A percentile compares a stretch with the other conserved stretches of the same genome.
Evolutionary conservation across 2,888 invertebrate genomes (phyloP).

Genomic region (Drosophila paracracens): DNA sequence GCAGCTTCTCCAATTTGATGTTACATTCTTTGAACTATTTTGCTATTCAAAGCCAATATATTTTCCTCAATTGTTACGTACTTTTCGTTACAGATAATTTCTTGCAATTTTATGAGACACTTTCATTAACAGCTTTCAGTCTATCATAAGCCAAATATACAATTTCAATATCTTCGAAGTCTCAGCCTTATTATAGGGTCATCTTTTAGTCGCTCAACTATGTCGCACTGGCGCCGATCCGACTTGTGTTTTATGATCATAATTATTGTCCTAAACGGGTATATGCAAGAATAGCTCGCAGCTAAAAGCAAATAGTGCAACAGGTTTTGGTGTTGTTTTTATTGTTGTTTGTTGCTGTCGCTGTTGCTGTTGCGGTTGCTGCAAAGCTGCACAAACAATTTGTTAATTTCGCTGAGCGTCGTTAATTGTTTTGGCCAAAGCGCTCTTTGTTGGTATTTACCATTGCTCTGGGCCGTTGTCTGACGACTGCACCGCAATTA

Average conservation of each 20-base stretch:
- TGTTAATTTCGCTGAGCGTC: conserved; percentile 63
- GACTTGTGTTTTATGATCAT: conserved; percentile 16
- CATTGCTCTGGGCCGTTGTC: conserved; percentile 20
- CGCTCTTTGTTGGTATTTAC: conserved; percentile 31
- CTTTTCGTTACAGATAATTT: not conserved
- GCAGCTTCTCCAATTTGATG: not conserved
- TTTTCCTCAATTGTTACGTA: not conserved
- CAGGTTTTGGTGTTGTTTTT: conserved; percentile 52
- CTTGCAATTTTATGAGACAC: not conserved
- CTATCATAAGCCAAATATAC: no score
- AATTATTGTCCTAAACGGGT: conserved; percentile 43
- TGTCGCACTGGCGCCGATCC: not conserved
- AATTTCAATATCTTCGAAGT: no score
- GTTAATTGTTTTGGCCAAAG: conserved; percentile 74
- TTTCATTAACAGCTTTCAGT: not conserved
- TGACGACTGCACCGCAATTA: conserved; percentile 61
- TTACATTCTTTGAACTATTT: not conserved
- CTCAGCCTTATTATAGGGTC: not conserved
- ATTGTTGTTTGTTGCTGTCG: conserved; percentile 2
- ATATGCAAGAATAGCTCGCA: conserved; percentile 24
- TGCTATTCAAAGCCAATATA: not conserved
- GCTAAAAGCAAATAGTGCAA: conserved; percentile 51
- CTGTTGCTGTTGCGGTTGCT: conserved; percentile 12
- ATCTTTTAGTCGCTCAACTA: not conserved
- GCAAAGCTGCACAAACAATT: conserved; percentile 57